Evolutionary conservation across 2,113 vertebrate species (phyloP), one percentile per base, ranked within the genome.

Genomic region (Megaceryle maxima): DNA sequence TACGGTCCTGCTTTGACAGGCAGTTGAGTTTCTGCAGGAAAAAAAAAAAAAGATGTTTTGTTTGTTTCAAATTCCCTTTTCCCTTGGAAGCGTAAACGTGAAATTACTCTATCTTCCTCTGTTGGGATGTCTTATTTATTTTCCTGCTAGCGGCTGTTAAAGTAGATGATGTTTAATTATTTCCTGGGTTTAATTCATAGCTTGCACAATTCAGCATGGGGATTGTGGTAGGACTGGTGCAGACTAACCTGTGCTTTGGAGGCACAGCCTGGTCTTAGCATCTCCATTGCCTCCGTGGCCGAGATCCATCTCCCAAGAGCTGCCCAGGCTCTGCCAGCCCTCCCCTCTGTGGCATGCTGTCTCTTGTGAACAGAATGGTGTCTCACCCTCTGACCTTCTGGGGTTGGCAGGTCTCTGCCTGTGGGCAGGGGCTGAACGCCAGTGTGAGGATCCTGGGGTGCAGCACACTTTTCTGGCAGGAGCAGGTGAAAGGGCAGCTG

Each of bases 71-170:
- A 92, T 85, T 89, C 84, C 92, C 66, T 88, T 88, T 88, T 85
- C 91, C 85, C 82, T 92, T 74, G 76, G 69, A 96, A 96, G 91
- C 33, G 0, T 87, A 91, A 95, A 95, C 1, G 4, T 83, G 83
- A 95, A 96, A 97, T 90, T 92, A 60, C 86, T 83, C 84, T 76
- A 74, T 86, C 77, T 87, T 85, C 48, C 67, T 81, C 95, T 84
- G 64, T 29, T 94, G 78, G 91, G 87, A 96, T 84, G 89, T 95
- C 88, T 95, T 92, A 90, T 91, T 96, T 95, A 88, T 96, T 95
- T 92, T 92, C 67, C 72, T 94, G 75, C 79, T 86, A 62, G 50
- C 50, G 59, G 55, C 85, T 91, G 82, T 88, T 89, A 83, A 82
- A 94, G 79, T 51, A 70, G 73, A 81, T 41, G 66, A 85, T 63